Evolutionary conservation across 2,888 invertebrate species (phyloP).

Genomic region (Bellardia bayeri): DNA sequence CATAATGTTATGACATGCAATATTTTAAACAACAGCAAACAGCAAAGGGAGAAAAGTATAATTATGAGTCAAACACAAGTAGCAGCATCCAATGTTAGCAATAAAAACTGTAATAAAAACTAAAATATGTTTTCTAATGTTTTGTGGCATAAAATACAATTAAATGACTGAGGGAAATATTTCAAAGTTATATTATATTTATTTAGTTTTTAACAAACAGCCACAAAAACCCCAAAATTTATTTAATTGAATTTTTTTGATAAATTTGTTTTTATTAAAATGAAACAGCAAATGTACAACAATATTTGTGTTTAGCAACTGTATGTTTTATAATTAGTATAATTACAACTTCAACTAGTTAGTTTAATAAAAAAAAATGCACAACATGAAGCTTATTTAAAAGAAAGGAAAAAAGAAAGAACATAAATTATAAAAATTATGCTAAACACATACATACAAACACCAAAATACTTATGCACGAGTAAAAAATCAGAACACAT

Average conservation of each 20-base stretch:
- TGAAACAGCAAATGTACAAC: not conserved
- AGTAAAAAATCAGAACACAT: slow-evolving; percentile 26
- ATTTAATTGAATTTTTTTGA: slow-evolving; percentile 10
- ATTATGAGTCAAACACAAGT: not conserved
- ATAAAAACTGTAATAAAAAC: not conserved
- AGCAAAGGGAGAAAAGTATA: not conserved
- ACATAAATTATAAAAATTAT: not conserved
- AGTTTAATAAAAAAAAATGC: slow-evolving; percentile 38
- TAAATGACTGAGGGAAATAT: slow-evolving; percentile 34
- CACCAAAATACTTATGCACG: not conserved
- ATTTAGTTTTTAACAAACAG: not conserved
- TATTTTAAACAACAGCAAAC: slow-evolving; percentile 21
- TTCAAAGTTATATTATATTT: slow-evolving; percentile 13
- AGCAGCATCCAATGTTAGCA: not conserved
- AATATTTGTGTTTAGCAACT: not conserved
- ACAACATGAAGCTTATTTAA: slow-evolving; percentile 32
- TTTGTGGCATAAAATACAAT: slow-evolving; percentile 52
- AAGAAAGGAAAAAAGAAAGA: not conserved
- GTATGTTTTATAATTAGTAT: slow-evolving; percentile 33
- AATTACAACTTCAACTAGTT: slow-evolving; percentile 21
- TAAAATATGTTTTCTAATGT: slow-evolving; percentile 35
- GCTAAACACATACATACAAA: too few species aligned
- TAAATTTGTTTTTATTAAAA: slow-evolving; percentile 25
- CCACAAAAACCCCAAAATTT: slow-evolving; percentile 12
- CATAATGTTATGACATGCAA: slow-evolving; percentile 65